Conservation (phyloP, 2,113 vertebrate species). For the Eurypyga helias region DNA sequence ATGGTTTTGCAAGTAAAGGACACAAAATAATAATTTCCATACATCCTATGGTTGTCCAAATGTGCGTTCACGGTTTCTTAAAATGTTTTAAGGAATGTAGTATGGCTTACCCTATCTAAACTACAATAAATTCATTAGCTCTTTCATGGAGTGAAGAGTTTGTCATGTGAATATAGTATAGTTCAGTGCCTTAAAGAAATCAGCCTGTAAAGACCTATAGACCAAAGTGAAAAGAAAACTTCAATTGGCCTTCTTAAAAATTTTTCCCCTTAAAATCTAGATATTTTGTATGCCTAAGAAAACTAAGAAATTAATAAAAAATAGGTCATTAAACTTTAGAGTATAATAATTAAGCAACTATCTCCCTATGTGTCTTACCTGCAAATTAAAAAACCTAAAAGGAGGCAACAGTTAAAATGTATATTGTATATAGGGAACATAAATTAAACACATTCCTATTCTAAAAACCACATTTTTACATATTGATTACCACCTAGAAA, state of each 20-base stretch:
- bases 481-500: conserved; percentile 68
- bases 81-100: not conserved
- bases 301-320: conserved; percentile 58
- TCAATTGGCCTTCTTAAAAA: not conserved
- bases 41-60: not conserved
- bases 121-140: not conserved
- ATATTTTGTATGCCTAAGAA: conserved; percentile 3
- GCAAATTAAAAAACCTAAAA: conserved; percentile 67
- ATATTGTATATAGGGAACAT: not conserved
- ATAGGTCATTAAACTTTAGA: conserved; percentile 27
- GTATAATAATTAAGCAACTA: conserved; percentile 64
- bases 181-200: not conserved
- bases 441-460: not conserved
- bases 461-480: conserved; percentile 51
- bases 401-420: conserved; percentile 43
- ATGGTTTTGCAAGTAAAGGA: not conserved
- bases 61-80: not conserved
- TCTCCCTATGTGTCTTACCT: conserved; percentile 32
- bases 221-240: not conserved
- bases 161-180: not conserved
- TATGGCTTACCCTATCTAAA: not conserved
- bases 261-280: not conserved
- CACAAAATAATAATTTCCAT: not conserved
- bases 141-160: not conserved
- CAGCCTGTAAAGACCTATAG: not conserved